A percentile compares a stretch with the other conserved stretches of the same genome.
phyloP scores from a whole-genome alignment of 2,797 vertebrate genomes.

The Dromococcyx pavoninus region DNA sequence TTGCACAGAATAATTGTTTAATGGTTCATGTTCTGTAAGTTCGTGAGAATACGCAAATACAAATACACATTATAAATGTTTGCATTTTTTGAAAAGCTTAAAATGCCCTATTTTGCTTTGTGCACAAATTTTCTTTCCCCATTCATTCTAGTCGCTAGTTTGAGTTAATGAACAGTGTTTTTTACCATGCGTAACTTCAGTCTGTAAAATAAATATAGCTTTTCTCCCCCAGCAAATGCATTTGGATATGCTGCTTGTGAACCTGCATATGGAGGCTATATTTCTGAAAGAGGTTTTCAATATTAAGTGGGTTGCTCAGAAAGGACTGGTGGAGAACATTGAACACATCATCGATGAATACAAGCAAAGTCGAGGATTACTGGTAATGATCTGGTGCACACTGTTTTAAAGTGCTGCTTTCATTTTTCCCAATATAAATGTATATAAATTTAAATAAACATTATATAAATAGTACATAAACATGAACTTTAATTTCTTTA shows the following conservation, averaged over 20 bases:
- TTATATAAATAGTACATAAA: background rate
- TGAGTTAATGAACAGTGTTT: background rate
- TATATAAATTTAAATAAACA: too few relatives aligned
- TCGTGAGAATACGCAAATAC: background rate
- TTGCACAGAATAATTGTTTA: background rate
- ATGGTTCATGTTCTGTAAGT: background rate
- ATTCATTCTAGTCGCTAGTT: background rate
- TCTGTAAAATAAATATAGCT: background rate
- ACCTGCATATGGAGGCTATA: constrained; percentile 81
- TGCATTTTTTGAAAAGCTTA: background rate
- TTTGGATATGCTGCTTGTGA: constrained; percentile 82
- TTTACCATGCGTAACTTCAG: background rate
- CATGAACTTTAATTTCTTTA: background rate
- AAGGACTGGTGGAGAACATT: constrained; percentile 88
- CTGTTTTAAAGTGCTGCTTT: background rate
- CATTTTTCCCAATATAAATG: background rate
- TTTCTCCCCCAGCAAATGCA: constrained; percentile 77
- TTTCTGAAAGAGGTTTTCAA: constrained; percentile 83
- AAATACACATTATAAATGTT: background rate
- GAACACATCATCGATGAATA: constrained; percentile 83
- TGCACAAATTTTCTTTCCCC: background rate
- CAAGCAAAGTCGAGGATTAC: constrained; percentile 80
- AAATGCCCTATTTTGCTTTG: background rate
- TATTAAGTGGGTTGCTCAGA: constrained; percentile 84
- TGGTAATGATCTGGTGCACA: constrained; percentile 77